These are phyloP conservation scores for Mercenaria mercenaria DNA, from an alignment of 1,140 invertebrate genomes.

Conservation along the genomic window DNA sequence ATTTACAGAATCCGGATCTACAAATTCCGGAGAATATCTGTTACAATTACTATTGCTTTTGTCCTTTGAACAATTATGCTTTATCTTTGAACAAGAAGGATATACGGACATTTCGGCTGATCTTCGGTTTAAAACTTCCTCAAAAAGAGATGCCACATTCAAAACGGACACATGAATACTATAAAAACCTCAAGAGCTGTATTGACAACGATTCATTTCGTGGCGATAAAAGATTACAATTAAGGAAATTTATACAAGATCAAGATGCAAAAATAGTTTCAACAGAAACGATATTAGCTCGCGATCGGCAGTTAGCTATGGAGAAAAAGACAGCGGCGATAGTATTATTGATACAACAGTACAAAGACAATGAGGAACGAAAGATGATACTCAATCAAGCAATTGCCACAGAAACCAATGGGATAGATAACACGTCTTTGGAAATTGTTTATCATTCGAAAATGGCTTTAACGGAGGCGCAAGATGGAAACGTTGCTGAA, in stretches of 20 bases:
- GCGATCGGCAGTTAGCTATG: background rate
- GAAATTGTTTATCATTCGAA: constrained; percentile 36
- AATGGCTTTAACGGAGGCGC: constrained; percentile 19
- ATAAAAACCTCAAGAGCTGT: background rate
- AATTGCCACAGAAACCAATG: background rate
- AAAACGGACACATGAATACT: constrained; percentile 11
- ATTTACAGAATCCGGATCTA: background rate
- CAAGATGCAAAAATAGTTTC: background rate
- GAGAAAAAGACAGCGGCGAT: background rate
- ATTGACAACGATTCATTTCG: background rate
- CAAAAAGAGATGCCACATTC: constrained; percentile 13
- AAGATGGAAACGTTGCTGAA: background rate
- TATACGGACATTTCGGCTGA: background rate
- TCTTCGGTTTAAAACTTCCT: background rate
- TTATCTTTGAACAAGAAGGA: background rate
- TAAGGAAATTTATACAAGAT: background rate
- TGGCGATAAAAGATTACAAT: background rate
- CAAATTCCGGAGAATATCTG: background rate
- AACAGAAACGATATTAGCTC: background rate
- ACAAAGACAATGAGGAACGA: constrained; percentile 3
- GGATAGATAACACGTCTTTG: background rate
- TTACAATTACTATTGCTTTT: background rate
- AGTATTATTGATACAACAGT: constrained; percentile 12
- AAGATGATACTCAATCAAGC: background rate
- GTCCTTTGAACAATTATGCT: background rate